These are phyloP conservation scores for Centropus unirufus DNA, from an alignment of 2,113 vertebrate species.

Conservation along the genomic window DNA sequence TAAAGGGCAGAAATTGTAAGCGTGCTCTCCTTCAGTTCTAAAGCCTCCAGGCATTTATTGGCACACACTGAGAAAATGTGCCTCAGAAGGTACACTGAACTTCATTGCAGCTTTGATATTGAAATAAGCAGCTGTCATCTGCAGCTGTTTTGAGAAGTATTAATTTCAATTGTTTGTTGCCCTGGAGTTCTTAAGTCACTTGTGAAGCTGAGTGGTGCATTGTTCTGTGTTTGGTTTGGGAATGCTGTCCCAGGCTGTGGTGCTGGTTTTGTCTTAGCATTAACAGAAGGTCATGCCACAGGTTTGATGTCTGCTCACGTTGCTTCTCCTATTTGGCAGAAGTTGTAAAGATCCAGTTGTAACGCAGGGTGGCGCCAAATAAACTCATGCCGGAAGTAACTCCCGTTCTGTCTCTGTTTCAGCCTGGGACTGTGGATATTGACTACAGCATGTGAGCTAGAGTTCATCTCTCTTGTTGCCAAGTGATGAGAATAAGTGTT, in stretches of 20 bases:
- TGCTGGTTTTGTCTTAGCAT: background rate
- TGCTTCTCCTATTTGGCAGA: background rate
- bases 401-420: background rate
- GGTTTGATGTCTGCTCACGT: background rate
- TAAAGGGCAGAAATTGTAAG: background rate
- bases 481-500: background rate
- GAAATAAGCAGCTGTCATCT: background rate
- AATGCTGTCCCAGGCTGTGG: fast-evolving
- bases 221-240: background rate
- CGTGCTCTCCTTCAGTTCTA: background rate
- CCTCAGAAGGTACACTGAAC: background rate
- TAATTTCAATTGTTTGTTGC: background rate
- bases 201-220: fast-evolving
- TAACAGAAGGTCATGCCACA: background rate
- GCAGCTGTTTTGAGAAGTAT: background rate
- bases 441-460: background rate
- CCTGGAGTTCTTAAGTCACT: background rate
- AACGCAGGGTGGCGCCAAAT: slow-evolving; percentile 71
- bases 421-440: fast-evolving
- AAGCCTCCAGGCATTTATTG: background rate
- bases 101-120: background rate
- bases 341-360: background rate
- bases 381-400: background rate
- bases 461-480: background rate
- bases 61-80: background rate